phyloP scores from a whole-genome alignment of 2,888 invertebrate genomes.

The Dioctria linearis region DNA sequence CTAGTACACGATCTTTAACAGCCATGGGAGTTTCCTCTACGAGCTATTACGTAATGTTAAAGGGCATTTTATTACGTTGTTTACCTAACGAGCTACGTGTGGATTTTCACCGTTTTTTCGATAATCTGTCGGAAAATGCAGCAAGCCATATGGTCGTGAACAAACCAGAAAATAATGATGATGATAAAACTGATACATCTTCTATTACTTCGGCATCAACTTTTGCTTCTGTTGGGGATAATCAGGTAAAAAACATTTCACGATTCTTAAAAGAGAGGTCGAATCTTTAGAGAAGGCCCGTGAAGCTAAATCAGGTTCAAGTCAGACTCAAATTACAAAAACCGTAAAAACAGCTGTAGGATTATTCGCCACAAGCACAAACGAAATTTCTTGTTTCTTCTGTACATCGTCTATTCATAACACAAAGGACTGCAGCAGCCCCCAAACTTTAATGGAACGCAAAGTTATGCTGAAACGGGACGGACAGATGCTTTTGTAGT shows the following conservation, averaged over 20 bases:
- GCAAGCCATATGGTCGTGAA: background rate
- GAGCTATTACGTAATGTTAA: constrained; percentile 51
- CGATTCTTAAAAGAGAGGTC: constrained; percentile 47
- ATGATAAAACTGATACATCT: background rate
- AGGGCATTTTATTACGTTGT: constrained; percentile 49
- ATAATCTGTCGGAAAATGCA: background rate
- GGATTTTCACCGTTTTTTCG: constrained; percentile 40
- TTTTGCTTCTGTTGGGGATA: background rate
- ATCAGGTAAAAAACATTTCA: background rate
- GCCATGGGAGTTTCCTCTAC: constrained; percentile 46
- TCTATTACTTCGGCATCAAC: constrained; percentile 36
- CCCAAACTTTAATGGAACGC: no score
- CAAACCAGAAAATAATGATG: background rate
- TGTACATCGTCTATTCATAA: no score
- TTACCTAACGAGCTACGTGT: constrained; percentile 38
- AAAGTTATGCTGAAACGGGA: no score
- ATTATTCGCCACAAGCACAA: no score
- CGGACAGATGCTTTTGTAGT: no score
- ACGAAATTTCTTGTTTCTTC: no score
- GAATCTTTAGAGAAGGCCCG: constrained; percentile 16
- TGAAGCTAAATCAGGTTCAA: no score
- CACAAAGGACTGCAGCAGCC: no score
- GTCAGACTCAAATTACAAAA: no score
- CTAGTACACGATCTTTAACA: constrained; percentile 46
- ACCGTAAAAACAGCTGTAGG: no score